Evolutionary conservation across 2,113 vertebrate species (phyloP).

Genomic region (Burhinus bistriatus): DNA sequence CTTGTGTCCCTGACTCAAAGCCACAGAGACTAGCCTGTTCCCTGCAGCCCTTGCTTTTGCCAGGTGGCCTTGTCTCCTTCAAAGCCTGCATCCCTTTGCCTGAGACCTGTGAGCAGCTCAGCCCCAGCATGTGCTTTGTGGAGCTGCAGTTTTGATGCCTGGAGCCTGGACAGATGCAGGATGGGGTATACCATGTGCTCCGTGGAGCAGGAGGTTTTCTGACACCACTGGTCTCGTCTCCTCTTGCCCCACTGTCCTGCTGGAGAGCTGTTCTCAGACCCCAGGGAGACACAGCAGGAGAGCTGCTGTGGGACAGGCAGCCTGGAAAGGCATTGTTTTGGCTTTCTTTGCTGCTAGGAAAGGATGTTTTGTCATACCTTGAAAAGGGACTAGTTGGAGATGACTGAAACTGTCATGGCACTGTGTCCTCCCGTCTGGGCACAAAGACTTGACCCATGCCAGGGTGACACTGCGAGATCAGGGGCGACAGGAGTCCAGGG

Average conservation of each 20-base stretch:
- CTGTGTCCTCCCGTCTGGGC: rapidly evolving
- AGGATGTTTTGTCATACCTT: neutral
- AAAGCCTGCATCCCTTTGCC: neutral
- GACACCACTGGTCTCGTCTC: rapidly evolving
- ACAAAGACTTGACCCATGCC: neutral
- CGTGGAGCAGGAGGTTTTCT: neutral
- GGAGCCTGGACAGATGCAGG: neutral
- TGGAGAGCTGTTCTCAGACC: neutral
- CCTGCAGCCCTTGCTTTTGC: neutral
- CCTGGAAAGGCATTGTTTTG: too few relatives aligned
- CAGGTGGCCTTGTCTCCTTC: too few relatives aligned
- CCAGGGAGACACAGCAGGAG: neutral
- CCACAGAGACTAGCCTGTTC: neutral
- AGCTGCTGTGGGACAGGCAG: neutral
- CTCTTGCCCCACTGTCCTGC: neutral
- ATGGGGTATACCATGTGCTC: neutral
- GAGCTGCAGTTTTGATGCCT: neutral
- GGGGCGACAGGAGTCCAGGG: rapidly evolving
- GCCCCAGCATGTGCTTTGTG: rapidly evolving
- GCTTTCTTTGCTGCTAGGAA: neutral
- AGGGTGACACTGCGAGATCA: neutral
- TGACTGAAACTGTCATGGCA: neutral
- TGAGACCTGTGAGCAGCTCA: rapidly evolving
- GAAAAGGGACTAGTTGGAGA: neutral
- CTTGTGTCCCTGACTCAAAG: neutral